Evolutionary conservation across 2,113 vertebrate genomes (phyloP), one percentile per base, ranked within the genome.

Genomic region (Periophthalmodon schlosseri): DNA sequence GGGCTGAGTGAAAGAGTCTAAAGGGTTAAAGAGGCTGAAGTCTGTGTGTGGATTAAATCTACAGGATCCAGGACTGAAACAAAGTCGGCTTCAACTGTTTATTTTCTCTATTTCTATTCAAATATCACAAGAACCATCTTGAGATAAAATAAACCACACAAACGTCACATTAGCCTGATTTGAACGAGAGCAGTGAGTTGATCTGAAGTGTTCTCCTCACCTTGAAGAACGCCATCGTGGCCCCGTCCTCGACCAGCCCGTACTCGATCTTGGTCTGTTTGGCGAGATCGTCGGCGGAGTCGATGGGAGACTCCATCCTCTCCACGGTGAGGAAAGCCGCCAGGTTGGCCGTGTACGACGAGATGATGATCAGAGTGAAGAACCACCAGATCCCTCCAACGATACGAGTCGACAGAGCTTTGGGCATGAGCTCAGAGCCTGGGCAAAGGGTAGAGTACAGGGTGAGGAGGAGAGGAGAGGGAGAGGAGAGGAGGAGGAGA

Each of bases 381-480:
- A 99, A 99, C 98, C 97, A 99, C 98, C 97, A 99, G 94, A 99
- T 99, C 90, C 98, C 98, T 92, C 98, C 97, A 89, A 99, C 97
- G 94, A 99, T 99, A 94, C 98, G 96, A 93, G 98, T 99, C 91
- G 98, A 99, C 84, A 99, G 96, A 83, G 98, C 98, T 96, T 97
- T 99, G 82, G 97, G 97, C 97, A 99, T 99, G 91, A 99, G 97
- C 93, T 99, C 97, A 95, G 97, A 99, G 95, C 97, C 97, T 99
- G 92, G 93, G 79, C 84, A 96, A 94, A 96, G 93, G 92, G 93
- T 90, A 95, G 92, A 94, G 90, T 4, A 28, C 28, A 28, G 28
- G 28, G 28, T 28, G 28, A 28, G 28, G 28, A 28, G 91, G 87
- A 65, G 56, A 28, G 70, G 80, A 85, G 77, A 93, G 90, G 50